A percentile compares a stretch with the other conserved stretches of the same genome.
These are phyloP conservation scores for Sabatieria punctata DNA, from an alignment of 2,888 invertebrate genomes.

Conservation along the genomic window DNA sequence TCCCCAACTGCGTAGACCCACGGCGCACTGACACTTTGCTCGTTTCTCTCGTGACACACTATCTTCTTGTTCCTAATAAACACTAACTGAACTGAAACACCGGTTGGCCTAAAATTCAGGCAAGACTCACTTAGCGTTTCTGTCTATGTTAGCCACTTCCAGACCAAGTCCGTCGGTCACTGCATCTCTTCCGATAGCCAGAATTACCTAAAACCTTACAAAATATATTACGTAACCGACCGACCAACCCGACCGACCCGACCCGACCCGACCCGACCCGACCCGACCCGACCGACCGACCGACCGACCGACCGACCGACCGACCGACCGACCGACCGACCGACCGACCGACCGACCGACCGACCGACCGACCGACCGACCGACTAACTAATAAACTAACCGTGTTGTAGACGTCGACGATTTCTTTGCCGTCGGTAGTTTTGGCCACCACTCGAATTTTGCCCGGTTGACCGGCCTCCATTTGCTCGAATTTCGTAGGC, in stretches of 20 bases:
- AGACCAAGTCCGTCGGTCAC: conserved; percentile 42
- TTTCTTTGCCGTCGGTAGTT: conserved; percentile 16
- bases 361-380: too few relatives aligned
- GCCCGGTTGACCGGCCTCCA: conserved; percentile 31
- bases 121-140: conserved; percentile 34
- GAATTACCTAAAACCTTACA: conserved; percentile 39
- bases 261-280: too few relatives aligned
- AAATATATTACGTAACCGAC: too few relatives aligned
- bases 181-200: conserved; percentile 44
- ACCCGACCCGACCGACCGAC: too few relatives aligned
- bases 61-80: conserved; percentile 32
- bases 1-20: conserved; percentile 89
- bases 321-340: too few relatives aligned
- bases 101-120: background rate
- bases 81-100: background rate
- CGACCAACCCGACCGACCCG: too few relatives aligned
- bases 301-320: too few relatives aligned
- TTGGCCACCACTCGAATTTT: conserved; percentile 31
- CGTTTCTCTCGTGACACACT: conserved; percentile 35
- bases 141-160: conserved; percentile 53
- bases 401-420: conserved; percentile 42
- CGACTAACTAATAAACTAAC: too few relatives aligned
- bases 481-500: conserved; percentile 47
- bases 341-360: too few relatives aligned
- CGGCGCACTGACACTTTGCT: conserved; percentile 48